phyloP scores from a whole-genome alignment of 2,888 invertebrate species.

The Melipona bicolor region DNA sequence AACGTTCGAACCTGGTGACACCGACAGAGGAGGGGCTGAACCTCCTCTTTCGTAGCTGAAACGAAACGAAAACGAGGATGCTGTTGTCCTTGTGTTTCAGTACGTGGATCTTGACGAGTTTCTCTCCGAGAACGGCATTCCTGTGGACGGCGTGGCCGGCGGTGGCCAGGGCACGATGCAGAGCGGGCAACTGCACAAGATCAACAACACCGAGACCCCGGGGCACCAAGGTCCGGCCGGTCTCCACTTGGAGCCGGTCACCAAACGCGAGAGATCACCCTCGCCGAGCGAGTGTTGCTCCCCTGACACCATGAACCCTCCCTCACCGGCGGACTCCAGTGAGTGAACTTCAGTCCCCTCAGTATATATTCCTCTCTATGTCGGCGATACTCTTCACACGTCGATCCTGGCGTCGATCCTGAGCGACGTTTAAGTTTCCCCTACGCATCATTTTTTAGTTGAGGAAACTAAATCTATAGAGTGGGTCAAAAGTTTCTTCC shows the following conservation, averaged over 20 bases:
- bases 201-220: conserved; percentile 79
- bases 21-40: no score
- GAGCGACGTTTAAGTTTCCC: background rate
- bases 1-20: no score
- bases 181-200: conserved; percentile 82
- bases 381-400: background rate
- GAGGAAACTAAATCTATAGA: no score
- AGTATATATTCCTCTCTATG: background rate
- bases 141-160: conserved; percentile 89
- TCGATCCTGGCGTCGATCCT: conserved; percentile 15
- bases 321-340: conserved; percentile 96
- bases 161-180: conserved; percentile 85
- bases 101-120: conserved; percentile 99
- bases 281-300: conserved; percentile 95
- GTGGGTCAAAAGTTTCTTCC: no score
- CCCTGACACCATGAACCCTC: conserved; percentile 94
- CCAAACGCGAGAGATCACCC: conserved; percentile 94
- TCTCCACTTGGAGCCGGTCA: conserved; percentile 88
- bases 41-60: background rate
- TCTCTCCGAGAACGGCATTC: conserved; percentile 97
- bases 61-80: conserved; percentile 38
- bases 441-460: no score
- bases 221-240: conserved; percentile 87
- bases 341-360: conserved; percentile 83
- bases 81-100: conserved; percentile 85